Conservation (phyloP, 1,140 invertebrate species). For the Pygmarrhopalites habei region DNA sequence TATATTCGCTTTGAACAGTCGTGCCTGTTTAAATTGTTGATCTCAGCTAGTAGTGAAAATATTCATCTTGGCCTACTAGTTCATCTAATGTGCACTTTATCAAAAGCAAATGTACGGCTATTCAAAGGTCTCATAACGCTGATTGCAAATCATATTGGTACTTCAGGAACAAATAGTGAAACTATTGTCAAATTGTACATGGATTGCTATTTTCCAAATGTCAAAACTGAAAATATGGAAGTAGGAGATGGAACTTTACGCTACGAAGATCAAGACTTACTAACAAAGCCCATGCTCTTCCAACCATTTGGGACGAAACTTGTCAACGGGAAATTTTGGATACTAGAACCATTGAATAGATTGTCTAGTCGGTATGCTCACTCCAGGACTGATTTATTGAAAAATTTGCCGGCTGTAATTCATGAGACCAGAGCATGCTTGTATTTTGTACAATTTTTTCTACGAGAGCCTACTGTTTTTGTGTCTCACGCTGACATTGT, state of each 20-base stretch:
- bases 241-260: background rate
- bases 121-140: background rate
- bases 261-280: background rate
- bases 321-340: conserved; percentile 9
- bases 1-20: conserved; percentile 4
- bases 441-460: background rate
- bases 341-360: conserved; percentile 19
- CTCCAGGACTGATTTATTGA: background rate
- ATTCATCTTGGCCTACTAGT: background rate
- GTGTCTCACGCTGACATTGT: background rate
- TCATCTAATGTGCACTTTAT: background rate
- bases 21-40: background rate
- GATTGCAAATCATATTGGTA: background rate
- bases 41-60: background rate
- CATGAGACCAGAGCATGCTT: background rate
- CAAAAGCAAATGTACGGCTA: background rate
- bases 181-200: conserved; percentile 4
- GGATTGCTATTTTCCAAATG: background rate
- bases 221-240: background rate
- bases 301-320: background rate
- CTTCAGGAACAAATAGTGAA: background rate
- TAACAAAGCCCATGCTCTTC: background rate
- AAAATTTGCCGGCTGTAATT: background rate
- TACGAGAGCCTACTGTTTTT: background rate
- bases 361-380: background rate